Conservation (phyloP, 2,888 invertebrate species). For the Coecobrya sp. region DNA sequence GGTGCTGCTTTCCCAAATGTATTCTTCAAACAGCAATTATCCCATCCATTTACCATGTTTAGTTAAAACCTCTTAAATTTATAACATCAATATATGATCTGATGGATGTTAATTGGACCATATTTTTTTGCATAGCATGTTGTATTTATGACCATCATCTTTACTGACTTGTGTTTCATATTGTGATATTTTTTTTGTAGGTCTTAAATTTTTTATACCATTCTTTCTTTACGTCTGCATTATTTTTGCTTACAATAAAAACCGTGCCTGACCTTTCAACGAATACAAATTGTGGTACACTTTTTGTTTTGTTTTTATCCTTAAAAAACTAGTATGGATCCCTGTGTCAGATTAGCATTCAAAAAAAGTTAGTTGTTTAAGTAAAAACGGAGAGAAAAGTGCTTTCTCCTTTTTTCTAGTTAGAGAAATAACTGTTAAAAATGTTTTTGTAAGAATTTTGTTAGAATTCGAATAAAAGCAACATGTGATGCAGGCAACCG, state of each 20-base stretch:
- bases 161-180: slow-evolving; percentile 28
- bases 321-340: slow-evolving; percentile 36
- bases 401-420: neutral
- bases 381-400: neutral
- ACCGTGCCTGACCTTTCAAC: slow-evolving; percentile 56
- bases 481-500: neutral
- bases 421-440: too few relatives aligned
- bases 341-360: slow-evolving; percentile 19
- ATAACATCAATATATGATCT: too few relatives aligned
- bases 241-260: slow-evolving; percentile 8
- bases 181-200: neutral
- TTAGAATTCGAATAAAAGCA: neutral
- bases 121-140: too few relatives aligned
- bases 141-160: too few relatives aligned
- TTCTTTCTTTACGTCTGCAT: slow-evolving; percentile 25
- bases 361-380: neutral
- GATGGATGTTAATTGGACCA: neutral
- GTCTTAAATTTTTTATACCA: neutral
- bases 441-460: neutral
- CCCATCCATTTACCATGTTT: too few relatives aligned
- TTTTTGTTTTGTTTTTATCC: neutral
- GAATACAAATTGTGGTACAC: slow-evolving; percentile 58
- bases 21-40: too few relatives aligned
- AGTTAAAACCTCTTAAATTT: neutral
- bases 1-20: too few relatives aligned